Percentiles rank a stretch among this genome's conserved stretches.
These are phyloP conservation scores for Ginglymostoma cirratum DNA, from an alignment of 2,113 vertebrate genomes.

Conservation along the genomic window DNA sequence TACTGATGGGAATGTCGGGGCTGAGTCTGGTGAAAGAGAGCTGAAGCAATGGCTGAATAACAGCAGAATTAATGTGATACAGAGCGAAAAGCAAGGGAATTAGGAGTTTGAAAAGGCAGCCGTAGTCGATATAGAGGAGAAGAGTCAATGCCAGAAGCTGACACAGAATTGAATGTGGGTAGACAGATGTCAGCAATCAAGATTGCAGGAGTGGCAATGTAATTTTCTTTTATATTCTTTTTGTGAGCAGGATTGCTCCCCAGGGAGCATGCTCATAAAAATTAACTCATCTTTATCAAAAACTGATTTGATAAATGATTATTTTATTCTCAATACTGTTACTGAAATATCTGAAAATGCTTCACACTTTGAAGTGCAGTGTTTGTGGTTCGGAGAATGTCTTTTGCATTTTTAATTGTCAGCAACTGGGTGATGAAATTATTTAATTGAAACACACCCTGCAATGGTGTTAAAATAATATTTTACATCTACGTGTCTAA, in stretches of 20 bases:
- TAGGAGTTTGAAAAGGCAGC: background rate
- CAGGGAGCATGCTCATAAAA: background rate
- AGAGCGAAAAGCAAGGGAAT: background rate
- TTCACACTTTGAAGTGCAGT: background rate
- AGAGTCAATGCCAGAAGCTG: background rate
- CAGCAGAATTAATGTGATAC: background rate
- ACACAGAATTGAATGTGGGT: background rate
- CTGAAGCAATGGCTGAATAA: background rate
- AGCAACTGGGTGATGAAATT: background rate
- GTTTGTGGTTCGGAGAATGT: background rate
- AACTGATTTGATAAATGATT: background rate
- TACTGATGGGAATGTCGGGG: background rate
- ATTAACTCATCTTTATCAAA: background rate
- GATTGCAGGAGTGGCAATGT: background rate
- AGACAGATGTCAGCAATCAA: background rate
- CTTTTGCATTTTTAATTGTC: background rate
- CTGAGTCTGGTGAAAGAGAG: background rate
- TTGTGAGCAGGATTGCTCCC: background rate
- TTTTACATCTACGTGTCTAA: background rate
- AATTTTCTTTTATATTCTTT: background rate
- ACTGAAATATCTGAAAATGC: background rate
- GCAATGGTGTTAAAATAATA: background rate
- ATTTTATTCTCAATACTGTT: background rate
- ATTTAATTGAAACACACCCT: background rate
- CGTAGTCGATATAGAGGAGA: background rate